Conservation (phyloP, 1,140 invertebrate genomes). For the Carposina sasakii region DNA sequence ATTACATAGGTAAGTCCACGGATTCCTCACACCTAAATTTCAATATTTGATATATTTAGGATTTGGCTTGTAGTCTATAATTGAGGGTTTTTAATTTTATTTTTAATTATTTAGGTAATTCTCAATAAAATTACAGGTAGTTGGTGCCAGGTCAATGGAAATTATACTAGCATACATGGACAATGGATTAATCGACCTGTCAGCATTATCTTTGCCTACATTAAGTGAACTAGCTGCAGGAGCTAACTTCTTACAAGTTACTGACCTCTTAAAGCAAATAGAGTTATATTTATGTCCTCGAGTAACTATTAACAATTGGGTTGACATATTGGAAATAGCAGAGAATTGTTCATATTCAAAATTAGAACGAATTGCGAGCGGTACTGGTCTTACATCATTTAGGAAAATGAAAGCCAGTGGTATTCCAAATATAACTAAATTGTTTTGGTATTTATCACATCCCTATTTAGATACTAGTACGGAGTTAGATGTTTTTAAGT, state of each 20-base stretch:
- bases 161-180: slow-evolving; percentile 55
- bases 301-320: slow-evolving; percentile 40
- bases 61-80: too few relatives aligned
- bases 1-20: slow-evolving; percentile 3
- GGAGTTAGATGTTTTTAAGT: slow-evolving; percentile 52
- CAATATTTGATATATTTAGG: too few relatives aligned
- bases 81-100: too few relatives aligned
- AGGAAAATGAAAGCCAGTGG: slow-evolving; percentile 47
- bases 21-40: too few relatives aligned
- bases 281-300: slow-evolving; percentile 44
- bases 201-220: slow-evolving; percentile 32
- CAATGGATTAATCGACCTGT: slow-evolving; percentile 50
- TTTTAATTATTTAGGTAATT: slow-evolving; percentile 6
- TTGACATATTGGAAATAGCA: slow-evolving; percentile 46
- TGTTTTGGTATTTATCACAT: slow-evolving; percentile 60
- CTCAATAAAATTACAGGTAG: slow-evolving; percentile 34
- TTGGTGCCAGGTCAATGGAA: slow-evolving; percentile 48
- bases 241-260: slow-evolving; percentile 55
- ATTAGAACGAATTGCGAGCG: slow-evolving; percentile 37
- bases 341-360: slow-evolving; percentile 38
- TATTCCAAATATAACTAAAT: slow-evolving; percentile 39
- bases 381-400: slow-evolving; percentile 47
- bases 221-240: slow-evolving; percentile 41
- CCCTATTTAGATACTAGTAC: slow-evolving; percentile 44
- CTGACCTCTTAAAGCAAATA: slow-evolving; percentile 58